Percentiles rank a stretch among this genome's conserved stretches.
Conservation (phyloP, 2,888 invertebrate species). For the Drosophila paracracens region DNA sequence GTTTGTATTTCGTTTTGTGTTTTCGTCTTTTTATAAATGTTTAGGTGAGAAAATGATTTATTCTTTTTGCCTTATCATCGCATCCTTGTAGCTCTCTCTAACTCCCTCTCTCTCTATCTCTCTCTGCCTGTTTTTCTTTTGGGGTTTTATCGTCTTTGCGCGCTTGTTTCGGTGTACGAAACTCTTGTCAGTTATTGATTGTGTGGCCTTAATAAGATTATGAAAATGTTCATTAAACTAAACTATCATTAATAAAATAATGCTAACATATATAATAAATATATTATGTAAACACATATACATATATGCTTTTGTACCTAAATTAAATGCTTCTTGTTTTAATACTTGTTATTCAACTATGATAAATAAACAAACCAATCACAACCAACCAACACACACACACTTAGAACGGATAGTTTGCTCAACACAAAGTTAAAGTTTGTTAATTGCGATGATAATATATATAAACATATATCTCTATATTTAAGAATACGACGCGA, state of each 20-base stretch:
- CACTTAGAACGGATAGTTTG: conserved; percentile 61
- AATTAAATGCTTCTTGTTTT: conserved; percentile 72
- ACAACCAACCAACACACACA: conserved; percentile 34
- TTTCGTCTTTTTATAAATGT: conserved; percentile 10
- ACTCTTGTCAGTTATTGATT: conserved; percentile 71
- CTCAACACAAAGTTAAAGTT: conserved; percentile 66
- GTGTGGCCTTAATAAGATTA: conserved; percentile 80
- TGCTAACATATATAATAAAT: conserved; percentile 49
- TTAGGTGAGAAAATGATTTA: conserved; percentile 34
- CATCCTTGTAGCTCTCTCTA: conserved; percentile 39
- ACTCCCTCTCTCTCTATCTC: not conserved
- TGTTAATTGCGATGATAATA: conserved; percentile 50
- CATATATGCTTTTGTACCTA: conserved; percentile 78
- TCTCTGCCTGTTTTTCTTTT: not conserved
- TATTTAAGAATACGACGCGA: conserved; percentile 28
- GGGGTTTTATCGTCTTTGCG: conserved; percentile 22
- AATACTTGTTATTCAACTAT: conserved; percentile 51
- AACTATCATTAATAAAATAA: conserved; percentile 57
- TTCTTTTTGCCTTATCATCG: conserved; percentile 22
- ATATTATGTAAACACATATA: conserved; percentile 46
- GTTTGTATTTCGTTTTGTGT: conserved; percentile 35
- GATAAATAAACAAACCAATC: conserved; percentile 29
- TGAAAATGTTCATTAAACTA: conserved; percentile 58
- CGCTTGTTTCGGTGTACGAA: conserved; percentile 39
- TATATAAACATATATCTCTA: conserved; percentile 24